These are phyloP conservation scores for Callithrix jacchus DNA, from an alignment of 2,113 vertebrate species.

Conservation along the genomic window DNA sequence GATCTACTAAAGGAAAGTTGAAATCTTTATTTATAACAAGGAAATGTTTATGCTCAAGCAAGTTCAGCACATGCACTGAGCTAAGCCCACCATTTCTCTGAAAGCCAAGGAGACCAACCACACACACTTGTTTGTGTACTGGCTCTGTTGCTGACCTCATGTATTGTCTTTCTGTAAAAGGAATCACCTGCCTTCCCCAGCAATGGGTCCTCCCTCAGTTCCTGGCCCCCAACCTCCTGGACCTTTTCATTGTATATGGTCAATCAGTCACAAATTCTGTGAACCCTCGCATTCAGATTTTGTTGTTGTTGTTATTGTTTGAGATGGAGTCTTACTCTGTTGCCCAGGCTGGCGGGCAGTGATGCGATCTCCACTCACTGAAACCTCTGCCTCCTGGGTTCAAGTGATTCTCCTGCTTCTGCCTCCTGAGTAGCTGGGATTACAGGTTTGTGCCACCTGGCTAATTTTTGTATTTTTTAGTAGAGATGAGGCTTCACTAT, in stretches of 20 bases:
- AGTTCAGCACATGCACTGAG: not conserved
- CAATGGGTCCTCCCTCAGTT: not conserved
- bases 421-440: too few relatives aligned
- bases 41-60: not conserved
- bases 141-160: not conserved
- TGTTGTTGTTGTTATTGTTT: not conserved
- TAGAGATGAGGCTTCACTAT: too few relatives aligned
- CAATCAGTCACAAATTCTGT: not conserved
- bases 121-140: not conserved
- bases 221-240: not conserved
- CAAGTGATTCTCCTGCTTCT: too few relatives aligned
- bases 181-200: not conserved
- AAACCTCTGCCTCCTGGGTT: too few relatives aligned
- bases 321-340: too few relatives aligned
- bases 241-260: not conserved
- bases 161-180: not conserved
- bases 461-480: too few relatives aligned
- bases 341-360: too few relatives aligned
- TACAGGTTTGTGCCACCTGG: too few relatives aligned
- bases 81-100: slow-evolving; percentile 10
- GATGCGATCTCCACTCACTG: too few relatives aligned
- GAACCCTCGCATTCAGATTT: not conserved
- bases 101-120: not conserved
- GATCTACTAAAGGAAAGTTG: not conserved
- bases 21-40: not conserved